These are phyloP conservation scores for Andrena marginata DNA, from an alignment of 2,888 invertebrate genomes.

Conservation along the genomic window DNA sequence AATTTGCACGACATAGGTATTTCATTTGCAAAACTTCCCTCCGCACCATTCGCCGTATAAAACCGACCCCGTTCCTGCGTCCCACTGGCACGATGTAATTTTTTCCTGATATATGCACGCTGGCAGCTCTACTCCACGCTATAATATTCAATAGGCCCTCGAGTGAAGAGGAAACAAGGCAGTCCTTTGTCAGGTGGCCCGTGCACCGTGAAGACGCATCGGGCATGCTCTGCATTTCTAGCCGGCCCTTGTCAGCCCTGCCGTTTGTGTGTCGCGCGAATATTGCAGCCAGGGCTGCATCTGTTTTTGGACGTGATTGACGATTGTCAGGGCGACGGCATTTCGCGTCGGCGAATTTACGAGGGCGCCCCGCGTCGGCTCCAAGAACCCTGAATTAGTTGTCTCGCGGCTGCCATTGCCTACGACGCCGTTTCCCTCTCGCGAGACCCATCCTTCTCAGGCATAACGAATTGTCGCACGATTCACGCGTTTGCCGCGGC, in stretches of 20 bases:
- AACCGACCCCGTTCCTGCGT: no score
- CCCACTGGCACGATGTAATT: neutral
- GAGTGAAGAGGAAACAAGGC: conserved; percentile 39
- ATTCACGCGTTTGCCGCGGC: neutral
- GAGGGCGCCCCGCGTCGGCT: conserved; percentile 13
- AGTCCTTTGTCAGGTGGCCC: conserved; percentile 68
- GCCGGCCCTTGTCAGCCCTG: conserved; percentile 57
- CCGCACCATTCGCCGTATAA: no score
- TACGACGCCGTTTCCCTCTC: neutral
- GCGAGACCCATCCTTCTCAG: neutral
- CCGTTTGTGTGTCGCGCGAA: conserved; percentile 60
- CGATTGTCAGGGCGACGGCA: conserved; percentile 67
- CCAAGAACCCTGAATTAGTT: conserved; percentile 64
- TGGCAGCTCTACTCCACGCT: neutral
- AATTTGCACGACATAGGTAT: no score
- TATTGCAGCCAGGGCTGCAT: conserved; percentile 61
- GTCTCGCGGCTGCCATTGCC: conserved; percentile 30
- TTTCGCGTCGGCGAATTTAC: conserved; percentile 66
- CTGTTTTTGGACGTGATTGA: conserved; percentile 76
- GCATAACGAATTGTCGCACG: conserved; percentile 7
- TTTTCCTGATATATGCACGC: conserved; percentile 1
- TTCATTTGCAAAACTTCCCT: neutral
- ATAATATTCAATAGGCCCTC: conserved; percentile 35
- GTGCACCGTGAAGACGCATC: conserved; percentile 72
- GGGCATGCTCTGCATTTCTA: conserved; percentile 71